Evolutionary conservation across 2,797 vertebrate genomes (phyloP).

Genomic region (Rhinoraja longicauda): DNA sequence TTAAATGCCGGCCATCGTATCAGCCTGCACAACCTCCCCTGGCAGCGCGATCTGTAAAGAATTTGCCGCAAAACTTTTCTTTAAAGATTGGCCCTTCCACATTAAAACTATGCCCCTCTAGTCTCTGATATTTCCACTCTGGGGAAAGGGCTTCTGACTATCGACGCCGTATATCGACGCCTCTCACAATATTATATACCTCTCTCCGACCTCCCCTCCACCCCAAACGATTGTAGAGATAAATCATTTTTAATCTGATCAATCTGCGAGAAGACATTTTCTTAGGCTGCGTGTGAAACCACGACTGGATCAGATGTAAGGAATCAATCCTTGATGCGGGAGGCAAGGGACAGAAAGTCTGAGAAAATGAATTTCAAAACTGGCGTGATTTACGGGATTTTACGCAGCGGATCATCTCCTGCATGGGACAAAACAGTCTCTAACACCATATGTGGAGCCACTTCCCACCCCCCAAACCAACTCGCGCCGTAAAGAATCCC

Average conservation of each 20-base stretch:
- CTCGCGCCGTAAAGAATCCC: not conserved
- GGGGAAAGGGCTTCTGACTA: too few relatives aligned
- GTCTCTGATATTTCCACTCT: too few relatives aligned
- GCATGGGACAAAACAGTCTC: not conserved
- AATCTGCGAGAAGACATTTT: not conserved
- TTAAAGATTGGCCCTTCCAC: too few relatives aligned
- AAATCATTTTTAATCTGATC: constrained; percentile 8
- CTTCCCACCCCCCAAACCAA: too few relatives aligned
- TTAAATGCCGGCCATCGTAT: too few relatives aligned
- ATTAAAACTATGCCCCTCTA: too few relatives aligned
- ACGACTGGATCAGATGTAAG: not conserved
- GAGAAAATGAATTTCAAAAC: constrained; percentile 1
- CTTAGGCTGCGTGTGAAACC: not conserved
- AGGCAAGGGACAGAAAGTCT: not conserved
- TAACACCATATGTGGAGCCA: not conserved
- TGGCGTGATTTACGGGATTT: not conserved
- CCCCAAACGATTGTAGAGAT: not conserved
- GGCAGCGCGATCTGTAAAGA: too few relatives aligned
- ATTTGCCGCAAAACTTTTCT: too few relatives aligned
- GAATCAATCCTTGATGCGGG: not conserved
- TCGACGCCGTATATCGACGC: too few relatives aligned
- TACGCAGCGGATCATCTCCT: not conserved
- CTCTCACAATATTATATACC: too few relatives aligned
- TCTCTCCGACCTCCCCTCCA: too few relatives aligned
- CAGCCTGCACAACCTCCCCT: too few relatives aligned